These are phyloP conservation scores for Litoditis marina DNA, from an alignment of 2,888 invertebrate genomes.

Conservation along the genomic window DNA sequence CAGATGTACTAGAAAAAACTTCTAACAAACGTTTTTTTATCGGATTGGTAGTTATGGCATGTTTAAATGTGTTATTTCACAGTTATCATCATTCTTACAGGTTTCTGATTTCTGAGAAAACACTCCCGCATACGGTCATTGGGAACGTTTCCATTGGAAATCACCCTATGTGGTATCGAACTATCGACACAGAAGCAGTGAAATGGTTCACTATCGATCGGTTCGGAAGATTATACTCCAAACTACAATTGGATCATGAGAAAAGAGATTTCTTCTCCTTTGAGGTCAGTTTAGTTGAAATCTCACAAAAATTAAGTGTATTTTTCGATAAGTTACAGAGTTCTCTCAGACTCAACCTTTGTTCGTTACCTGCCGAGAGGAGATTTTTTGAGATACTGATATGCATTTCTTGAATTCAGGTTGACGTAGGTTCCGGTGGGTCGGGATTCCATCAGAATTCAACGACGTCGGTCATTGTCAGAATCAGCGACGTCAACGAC, in stretches of 20 bases:
- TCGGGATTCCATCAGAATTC: constrained; percentile 13
- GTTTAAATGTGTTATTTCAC: too few species aligned
- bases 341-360: too few species aligned
- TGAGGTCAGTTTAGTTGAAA: constrained; percentile 16
- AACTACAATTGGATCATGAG: constrained; percentile 16
- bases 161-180: constrained; percentile 20
- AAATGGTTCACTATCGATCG: constrained; percentile 25
- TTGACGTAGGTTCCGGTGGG: constrained; percentile 17
- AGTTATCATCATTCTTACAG: constrained; percentile 7
- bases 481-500: constrained; percentile 37
- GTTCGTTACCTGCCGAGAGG: too few species aligned
- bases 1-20: too few species aligned
- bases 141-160: constrained; percentile 24
- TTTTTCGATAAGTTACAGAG: too few species aligned
- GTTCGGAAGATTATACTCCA: constrained; percentile 28
- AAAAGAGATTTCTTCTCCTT: constrained; percentile 4
- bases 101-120: constrained; percentile 29
- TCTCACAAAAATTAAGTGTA: too few species aligned
- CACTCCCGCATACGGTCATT: constrained; percentile 15
- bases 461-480: constrained; percentile 18
- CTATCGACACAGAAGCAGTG: constrained; percentile 21
- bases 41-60: too few species aligned
- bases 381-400: too few species aligned
- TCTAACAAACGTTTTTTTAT: too few species aligned
- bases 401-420: too few species aligned